phyloP scores from a whole-genome alignment of 2,797 vertebrate species.

The Adrianichthys oophorus region DNA sequence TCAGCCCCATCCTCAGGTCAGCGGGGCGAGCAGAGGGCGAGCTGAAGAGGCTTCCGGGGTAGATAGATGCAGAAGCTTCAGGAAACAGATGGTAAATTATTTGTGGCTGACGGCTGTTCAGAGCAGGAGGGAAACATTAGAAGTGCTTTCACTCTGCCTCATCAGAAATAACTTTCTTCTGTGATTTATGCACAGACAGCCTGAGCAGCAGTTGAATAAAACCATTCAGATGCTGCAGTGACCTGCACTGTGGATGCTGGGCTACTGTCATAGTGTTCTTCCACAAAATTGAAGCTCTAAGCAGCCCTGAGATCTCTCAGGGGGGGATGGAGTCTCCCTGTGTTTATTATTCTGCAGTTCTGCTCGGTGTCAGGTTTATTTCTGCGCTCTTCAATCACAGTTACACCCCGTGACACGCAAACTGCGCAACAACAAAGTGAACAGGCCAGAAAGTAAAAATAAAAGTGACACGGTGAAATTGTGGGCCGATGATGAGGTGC shows the following conservation, averaged over 20 bases:
- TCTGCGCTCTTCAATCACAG: constrained; percentile 24
- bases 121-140: no score
- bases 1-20: constrained; percentile 8
- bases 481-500: neutral
- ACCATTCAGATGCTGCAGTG: no score
- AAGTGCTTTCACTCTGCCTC: no score
- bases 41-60: neutral
- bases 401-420: neutral
- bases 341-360: constrained; percentile 18
- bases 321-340: constrained; percentile 6
- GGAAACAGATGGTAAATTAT: no score
- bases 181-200: no score
- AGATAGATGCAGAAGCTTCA: no score
- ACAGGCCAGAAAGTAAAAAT: neutral
- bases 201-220: no score
- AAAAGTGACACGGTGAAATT: neutral
- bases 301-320: constrained; percentile 12
- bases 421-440: neutral
- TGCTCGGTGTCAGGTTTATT: constrained; percentile 11
- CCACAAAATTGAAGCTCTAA: constrained; percentile 3
- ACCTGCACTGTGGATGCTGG: no score
- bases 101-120: no score
- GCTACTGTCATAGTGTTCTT: constrained; percentile 9
- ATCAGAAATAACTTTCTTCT: no score
- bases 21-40: neutral